Evolutionary conservation across 2,113 vertebrate genomes (phyloP).

Genomic region (Cnemophilus loriae): DNA sequence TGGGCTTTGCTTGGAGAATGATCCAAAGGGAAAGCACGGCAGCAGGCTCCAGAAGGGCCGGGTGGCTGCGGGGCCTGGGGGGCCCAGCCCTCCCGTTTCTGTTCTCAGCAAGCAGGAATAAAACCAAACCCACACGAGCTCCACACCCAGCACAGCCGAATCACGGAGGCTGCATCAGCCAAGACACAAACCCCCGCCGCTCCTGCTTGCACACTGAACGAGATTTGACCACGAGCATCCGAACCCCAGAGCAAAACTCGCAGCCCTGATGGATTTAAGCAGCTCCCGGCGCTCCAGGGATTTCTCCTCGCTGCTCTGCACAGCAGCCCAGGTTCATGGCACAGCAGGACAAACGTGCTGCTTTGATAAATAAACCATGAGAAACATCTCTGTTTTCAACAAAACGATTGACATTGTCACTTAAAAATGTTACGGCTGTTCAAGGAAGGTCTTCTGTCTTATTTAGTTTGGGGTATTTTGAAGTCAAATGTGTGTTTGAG

Average conservation of each 20-base stretch:
- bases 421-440: background rate
- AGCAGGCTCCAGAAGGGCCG: background rate
- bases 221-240: constrained; percentile 4
- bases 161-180: background rate
- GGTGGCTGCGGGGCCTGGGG: rapidly evolving
- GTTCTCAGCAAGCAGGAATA: background rate
- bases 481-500: background rate
- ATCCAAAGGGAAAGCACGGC: background rate
- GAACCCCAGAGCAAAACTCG: constrained; percentile 26
- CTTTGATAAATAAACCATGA: background rate
- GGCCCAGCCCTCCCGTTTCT: background rate
- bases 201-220: constrained; percentile 6
- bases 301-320: background rate
- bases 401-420: background rate
- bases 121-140: background rate
- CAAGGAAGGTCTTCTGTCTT: background rate
- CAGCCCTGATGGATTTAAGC: constrained; percentile 25
- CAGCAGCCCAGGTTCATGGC: background rate
- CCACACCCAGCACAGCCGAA: background rate
- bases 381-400: background rate
- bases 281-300: background rate
- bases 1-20: background rate
- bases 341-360: background rate
- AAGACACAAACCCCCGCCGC: background rate
- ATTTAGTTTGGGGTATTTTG: background rate